phyloP scores from a whole-genome alignment of 2,797 vertebrate species.

The Siniperca scherzeri region DNA sequence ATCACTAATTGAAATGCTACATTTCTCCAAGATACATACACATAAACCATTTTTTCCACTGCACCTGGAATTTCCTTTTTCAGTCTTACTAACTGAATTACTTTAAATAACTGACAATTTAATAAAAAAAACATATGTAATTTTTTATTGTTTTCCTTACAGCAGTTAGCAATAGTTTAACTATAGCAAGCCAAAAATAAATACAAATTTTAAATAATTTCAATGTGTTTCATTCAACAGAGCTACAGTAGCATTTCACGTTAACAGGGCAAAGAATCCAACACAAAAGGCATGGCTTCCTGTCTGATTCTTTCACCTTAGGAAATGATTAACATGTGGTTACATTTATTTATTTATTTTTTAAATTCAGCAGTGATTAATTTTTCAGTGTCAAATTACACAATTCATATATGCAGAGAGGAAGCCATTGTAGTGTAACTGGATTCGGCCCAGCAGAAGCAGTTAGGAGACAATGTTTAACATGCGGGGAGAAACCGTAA shows the following conservation, averaged over 20 bases:
- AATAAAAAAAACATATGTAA: slow-evolving; percentile 61
- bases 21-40: neutral
- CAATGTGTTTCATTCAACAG: slow-evolving; percentile 77
- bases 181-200: slow-evolving; percentile 86
- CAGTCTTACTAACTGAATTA: neutral
- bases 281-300: slow-evolving; percentile 57
- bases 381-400: slow-evolving; percentile 40
- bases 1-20: neutral
- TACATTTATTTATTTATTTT: neutral
- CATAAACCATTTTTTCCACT: neutral
- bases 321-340: slow-evolving; percentile 2
- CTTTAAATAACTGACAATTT: slow-evolving; percentile 33
- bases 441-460: slow-evolving; percentile 68
- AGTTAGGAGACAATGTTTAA: slow-evolving; percentile 69
- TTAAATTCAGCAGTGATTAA: slow-evolving; percentile 14
- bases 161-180: slow-evolving; percentile 83
- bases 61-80: neutral
- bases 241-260: slow-evolving; percentile 81
- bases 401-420: slow-evolving; percentile 41
- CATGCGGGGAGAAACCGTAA: slow-evolving; percentile 74
- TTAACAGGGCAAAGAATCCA: slow-evolving; percentile 63
- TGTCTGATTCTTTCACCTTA: slow-evolving; percentile 35
- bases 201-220: slow-evolving; percentile 86
- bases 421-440: slow-evolving; percentile 61
- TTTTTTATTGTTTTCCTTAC: slow-evolving; percentile 78